Evolutionary conservation across 1,140 invertebrate genomes (phyloP).

Genomic region (Drosophila aff.): DNA sequence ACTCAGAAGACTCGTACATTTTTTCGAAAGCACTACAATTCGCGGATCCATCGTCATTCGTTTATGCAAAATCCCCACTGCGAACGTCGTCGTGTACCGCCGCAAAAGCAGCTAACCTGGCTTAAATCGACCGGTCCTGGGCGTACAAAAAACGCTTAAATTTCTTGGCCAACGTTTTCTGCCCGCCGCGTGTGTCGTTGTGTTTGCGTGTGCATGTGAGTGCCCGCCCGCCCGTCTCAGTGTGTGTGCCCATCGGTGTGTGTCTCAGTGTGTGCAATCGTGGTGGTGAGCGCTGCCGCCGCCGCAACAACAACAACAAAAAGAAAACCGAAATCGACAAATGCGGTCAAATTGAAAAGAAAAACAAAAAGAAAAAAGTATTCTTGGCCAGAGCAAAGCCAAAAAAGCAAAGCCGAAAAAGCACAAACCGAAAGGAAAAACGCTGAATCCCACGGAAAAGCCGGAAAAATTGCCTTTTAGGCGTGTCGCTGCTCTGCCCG

Average conservation of each 20-base stretch:
- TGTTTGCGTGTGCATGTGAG: slow-evolving; percentile 40
- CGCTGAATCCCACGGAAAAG: slow-evolving; percentile 71
- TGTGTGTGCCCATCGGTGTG: slow-evolving; percentile 38
- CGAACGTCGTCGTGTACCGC: slow-evolving; percentile 18
- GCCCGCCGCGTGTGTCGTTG: slow-evolving; percentile 45
- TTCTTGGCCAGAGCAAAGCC: slow-evolving; percentile 48
- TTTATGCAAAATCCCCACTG: slow-evolving; percentile 14
- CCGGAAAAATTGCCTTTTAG: slow-evolving; percentile 72
- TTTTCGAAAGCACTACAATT: slow-evolving; percentile 18
- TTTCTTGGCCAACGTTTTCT: slow-evolving; percentile 8
- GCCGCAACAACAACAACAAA: slow-evolving; percentile 48
- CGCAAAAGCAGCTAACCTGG: slow-evolving; percentile 8
- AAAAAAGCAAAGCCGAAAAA: slow-evolving; percentile 51
- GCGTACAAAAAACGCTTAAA: slow-evolving; percentile 2
- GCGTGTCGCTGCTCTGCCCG: slow-evolving; percentile 55
- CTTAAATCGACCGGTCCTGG: slow-evolving; percentile 6
- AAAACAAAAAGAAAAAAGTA: slow-evolving; percentile 65
- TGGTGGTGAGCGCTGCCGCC: slow-evolving; percentile 61
- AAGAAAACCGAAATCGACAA: slow-evolving; percentile 74
- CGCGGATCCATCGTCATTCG: slow-evolving; percentile 23
- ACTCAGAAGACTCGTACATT: slow-evolving; percentile 3
- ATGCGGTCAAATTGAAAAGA: slow-evolving; percentile 81
- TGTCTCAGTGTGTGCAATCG: slow-evolving; percentile 50
- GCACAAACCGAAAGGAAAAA: slow-evolving; percentile 48
- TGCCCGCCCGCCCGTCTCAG: slow-evolving; percentile 45